phyloP scores from a whole-genome alignment of 2,888 invertebrate genomes.

The Aleiodes leptofemur region DNA sequence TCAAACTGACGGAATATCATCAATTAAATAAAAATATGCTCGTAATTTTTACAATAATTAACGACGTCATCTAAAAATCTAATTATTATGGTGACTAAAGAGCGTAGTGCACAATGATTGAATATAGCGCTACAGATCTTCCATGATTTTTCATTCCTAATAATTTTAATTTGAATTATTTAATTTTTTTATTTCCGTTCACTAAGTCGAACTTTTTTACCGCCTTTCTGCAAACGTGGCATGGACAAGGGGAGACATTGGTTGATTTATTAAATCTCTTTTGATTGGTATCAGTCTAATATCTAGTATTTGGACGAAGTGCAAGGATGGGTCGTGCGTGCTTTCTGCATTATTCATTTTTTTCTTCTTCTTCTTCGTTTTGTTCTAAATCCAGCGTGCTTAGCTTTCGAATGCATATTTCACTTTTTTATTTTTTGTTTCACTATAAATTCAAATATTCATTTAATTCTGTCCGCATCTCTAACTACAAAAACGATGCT shows the following conservation, averaged over 20 bases:
- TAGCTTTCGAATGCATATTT: constrained; percentile 36
- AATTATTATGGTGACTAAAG: constrained; percentile 7
- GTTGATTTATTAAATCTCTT: constrained; percentile 54
- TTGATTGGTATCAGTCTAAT: constrained; percentile 72
- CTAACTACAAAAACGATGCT: constrained; percentile 29
- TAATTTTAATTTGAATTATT: constrained; percentile 16
- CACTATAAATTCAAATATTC: constrained; percentile 17
- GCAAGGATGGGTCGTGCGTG: constrained; percentile 72
- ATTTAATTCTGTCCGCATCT: constrained; percentile 21
- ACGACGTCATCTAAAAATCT: constrained; percentile 32
- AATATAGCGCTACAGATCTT: constrained; percentile 68
- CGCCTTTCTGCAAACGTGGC: constrained; percentile 8
- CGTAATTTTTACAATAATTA: constrained; percentile 13
- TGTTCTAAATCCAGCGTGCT: constrained; percentile 56
- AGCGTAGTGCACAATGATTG: constrained; percentile 40
- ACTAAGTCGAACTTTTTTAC: constrained; percentile 9
- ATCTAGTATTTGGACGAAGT: constrained; percentile 73
- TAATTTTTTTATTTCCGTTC: constrained; percentile 42
- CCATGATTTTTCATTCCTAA: constrained; percentile 54
- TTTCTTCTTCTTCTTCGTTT: constrained; percentile 56
- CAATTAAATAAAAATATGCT: no score
- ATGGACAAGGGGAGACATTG: not conserved
- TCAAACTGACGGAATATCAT: no score
- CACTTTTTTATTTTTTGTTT: constrained; percentile 14
- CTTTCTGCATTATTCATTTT: constrained; percentile 57